Percentiles rank a stretch among this genome's conserved stretches.
phyloP scores from a whole-genome alignment of 2,888 invertebrate genomes.

The Mactromeris polynyma region DNA sequence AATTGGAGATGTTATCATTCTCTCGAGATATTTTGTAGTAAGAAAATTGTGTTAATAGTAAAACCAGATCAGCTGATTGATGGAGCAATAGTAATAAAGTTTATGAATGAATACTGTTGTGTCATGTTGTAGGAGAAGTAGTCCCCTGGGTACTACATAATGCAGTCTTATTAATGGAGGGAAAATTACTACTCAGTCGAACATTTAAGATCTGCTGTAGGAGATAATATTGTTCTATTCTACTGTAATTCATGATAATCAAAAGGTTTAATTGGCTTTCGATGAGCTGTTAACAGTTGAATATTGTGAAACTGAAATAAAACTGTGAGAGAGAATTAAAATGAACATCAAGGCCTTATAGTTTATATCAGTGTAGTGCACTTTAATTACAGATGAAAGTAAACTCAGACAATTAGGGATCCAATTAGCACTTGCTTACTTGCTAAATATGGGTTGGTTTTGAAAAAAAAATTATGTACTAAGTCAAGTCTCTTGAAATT shows the following conservation, averaged over 20 bases:
- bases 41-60: constrained; percentile 45
- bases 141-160: constrained; percentile 33
- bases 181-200: constrained; percentile 22
- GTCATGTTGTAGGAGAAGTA: constrained; percentile 44
- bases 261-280: background rate
- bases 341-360: background rate
- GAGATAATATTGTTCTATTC: background rate
- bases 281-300: constrained; percentile 2
- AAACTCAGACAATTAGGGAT: no score
- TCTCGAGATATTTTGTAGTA: constrained; percentile 33
- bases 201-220: background rate
- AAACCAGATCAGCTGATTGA: constrained; percentile 43
- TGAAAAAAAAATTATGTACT: no score
- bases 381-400: no score
- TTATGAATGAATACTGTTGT: constrained; percentile 56
- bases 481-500: no score
- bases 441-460: no score
- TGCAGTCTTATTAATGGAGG: constrained; percentile 18
- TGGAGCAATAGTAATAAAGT: constrained; percentile 46
- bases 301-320: background rate
- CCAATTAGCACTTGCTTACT: no score
- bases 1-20: constrained; percentile 50
- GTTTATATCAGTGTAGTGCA: background rate
- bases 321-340: background rate
- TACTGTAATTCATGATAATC: background rate